Conservation (phyloP, 2,888 invertebrate species). For the Rhaphigaster nebulosa region DNA sequence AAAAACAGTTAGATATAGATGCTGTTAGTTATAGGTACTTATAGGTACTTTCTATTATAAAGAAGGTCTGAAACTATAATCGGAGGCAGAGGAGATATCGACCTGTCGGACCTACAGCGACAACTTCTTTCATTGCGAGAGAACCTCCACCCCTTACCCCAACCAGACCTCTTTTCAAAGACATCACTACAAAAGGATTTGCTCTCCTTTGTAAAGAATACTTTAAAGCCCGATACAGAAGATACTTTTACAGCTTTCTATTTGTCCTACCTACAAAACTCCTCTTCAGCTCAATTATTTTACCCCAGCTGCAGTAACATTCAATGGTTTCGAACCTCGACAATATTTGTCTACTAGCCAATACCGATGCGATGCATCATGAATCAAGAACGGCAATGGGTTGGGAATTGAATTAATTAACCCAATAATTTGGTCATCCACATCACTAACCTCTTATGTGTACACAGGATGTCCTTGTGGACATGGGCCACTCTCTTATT, state of each 20-base stretch:
- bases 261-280: not conserved
- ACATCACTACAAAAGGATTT: not conserved
- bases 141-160: not conserved
- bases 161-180: not conserved
- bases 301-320: not conserved
- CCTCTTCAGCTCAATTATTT: not conserved
- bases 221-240: not conserved
- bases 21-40: too few species aligned
- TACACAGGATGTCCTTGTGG: too few species aligned
- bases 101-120: not conserved
- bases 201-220: not conserved
- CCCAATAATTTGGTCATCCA: too few species aligned
- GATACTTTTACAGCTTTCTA: not conserved
- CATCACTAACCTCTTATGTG: too few species aligned
- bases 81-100: not conserved
- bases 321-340: not conserved
- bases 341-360: too few species aligned
- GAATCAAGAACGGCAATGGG: too few species aligned
- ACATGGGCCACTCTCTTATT: too few species aligned
- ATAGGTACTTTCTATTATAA: too few species aligned
- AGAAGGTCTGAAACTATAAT: not conserved
- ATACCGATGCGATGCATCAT: too few species aligned
- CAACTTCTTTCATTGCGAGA: not conserved
- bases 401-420: too few species aligned
- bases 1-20: too few species aligned